Base-by-base conservation (phyloP, 2,797 vertebrate species). In the Alcedo quadribrachys region DNA sequence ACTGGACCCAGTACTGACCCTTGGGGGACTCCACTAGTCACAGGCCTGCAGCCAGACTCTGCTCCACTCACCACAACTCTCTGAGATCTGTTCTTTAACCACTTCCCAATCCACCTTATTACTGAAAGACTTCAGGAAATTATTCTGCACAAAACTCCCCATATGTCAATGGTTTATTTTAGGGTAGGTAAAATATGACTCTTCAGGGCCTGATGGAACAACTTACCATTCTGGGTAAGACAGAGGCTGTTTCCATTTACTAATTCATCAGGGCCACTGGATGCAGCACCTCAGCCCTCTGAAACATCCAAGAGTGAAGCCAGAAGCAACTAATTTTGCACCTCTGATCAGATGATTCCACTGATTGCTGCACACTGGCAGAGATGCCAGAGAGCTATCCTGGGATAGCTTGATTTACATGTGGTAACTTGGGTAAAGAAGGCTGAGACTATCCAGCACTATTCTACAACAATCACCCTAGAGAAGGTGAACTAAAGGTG, bases 311-410 rank as follows among this genome's bases (percentile, higher is more conserved):
- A 20, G 22, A 37, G 9, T 8, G 14, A 62, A 55, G 25, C 62
- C 50, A 80, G 46, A 33, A 67, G 4, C 19, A 70, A 13, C 8
- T 1, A 1, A 8, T 2, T 33, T 7, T 2, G 0, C 6, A 14
- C 8, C 32, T 8, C 21, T 32, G 53, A 5, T 28, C 53, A 66
- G 10, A 10, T 8, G 25, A 15, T n/a, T n/a, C 46, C 43, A 75
- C 43, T 5, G 4, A 0, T 46, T 27, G 12, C 2, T 25, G 57
- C 57, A 61, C 21, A 1, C 27, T 8, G 45, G 48, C 48, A 28
- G 22, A 57, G 43, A 22, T 27, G 32, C 21, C 58, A 17, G 13
- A 50, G 43, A 85, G 17, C 14, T 77, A n/a, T 7, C 35, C 51
- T 37, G 57, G 33, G 2, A 8, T 6, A 15, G 5, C 8, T 69